Percentiles rank a stretch among this genome's conserved stretches.
phyloP scores from a whole-genome alignment of 2,888 invertebrate species.

The Lordiphosa fenestrarum region DNA sequence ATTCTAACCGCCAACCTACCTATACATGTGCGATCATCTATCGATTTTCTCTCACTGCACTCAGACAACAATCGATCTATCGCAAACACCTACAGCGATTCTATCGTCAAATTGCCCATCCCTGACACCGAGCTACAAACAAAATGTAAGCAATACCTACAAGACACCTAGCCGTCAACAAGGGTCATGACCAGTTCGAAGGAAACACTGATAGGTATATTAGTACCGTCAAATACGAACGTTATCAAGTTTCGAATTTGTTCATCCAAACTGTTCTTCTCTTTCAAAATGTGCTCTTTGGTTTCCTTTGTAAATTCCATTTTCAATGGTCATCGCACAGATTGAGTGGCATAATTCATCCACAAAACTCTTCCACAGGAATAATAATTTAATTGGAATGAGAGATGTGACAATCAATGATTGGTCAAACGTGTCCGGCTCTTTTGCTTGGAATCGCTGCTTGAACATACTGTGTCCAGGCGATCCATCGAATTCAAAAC shows the following conservation, averaged over 20 bases:
- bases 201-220: conserved; percentile 3
- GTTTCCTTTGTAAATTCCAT: no score
- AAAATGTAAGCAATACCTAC: no score
- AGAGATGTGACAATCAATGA: conserved; percentile 13
- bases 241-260: neutral
- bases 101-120: no score
- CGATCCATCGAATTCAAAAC: no score
- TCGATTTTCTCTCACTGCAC: no score
- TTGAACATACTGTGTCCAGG: neutral
- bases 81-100: no score
- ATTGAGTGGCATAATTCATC: conserved; percentile 17
- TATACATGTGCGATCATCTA: no score
- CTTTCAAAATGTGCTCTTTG: neutral
- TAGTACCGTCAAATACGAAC: no score
- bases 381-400: conserved; percentile 18
- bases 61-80: no score
- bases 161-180: conserved; percentile 11
- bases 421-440: no score
- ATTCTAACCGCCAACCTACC: no score
- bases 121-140: no score
- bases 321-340: neutral
- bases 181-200: conserved; percentile 11
- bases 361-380: conserved; percentile 13
- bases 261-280: conserved; percentile 7
- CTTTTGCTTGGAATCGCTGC: conserved; percentile 3